Conservation (phyloP, 2,888 invertebrate species). For the Anaspis maculata region DNA sequence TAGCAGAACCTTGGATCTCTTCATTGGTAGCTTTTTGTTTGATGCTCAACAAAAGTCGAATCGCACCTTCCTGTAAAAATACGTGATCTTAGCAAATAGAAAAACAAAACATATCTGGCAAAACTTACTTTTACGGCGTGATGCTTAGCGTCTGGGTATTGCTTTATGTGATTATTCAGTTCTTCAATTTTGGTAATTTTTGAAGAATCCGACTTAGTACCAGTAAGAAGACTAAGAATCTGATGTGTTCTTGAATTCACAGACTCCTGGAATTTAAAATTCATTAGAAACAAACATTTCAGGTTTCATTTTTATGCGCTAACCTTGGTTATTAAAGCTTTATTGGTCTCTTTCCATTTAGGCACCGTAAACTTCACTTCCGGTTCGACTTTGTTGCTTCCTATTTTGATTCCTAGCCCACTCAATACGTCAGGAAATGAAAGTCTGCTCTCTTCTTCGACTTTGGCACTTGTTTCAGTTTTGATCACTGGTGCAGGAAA, state of each 20-base stretch:
- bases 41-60: slow-evolving; percentile 52
- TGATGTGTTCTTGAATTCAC: slow-evolving; percentile 52
- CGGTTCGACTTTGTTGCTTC: slow-evolving; percentile 24
- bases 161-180: slow-evolving; percentile 61
- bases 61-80: slow-evolving; percentile 54
- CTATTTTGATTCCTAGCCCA: slow-evolving; percentile 38
- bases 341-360: slow-evolving; percentile 42
- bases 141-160: slow-evolving; percentile 65
- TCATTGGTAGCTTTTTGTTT: slow-evolving; percentile 34
- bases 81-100: slow-evolving; percentile 50
- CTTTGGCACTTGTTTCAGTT: slow-evolving; percentile 3
- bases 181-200: slow-evolving; percentile 58
- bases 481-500: too few relatives aligned
- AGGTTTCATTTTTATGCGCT: not conserved
- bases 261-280: slow-evolving; percentile 6
- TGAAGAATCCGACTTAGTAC: slow-evolving; percentile 50
- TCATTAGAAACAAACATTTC: too few relatives aligned
- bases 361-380: slow-evolving; percentile 28
- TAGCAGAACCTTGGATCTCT: slow-evolving; percentile 31
- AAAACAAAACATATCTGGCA: slow-evolving; percentile 58
- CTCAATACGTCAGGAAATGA: slow-evolving; percentile 40
- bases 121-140: slow-evolving; percentile 59
- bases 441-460: slow-evolving; percentile 16
- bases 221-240: slow-evolving; percentile 54
- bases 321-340: not conserved